These are phyloP conservation scores for Xylocopa sonorina DNA, from an alignment of 1,140 invertebrate species.

Conservation along the genomic window DNA sequence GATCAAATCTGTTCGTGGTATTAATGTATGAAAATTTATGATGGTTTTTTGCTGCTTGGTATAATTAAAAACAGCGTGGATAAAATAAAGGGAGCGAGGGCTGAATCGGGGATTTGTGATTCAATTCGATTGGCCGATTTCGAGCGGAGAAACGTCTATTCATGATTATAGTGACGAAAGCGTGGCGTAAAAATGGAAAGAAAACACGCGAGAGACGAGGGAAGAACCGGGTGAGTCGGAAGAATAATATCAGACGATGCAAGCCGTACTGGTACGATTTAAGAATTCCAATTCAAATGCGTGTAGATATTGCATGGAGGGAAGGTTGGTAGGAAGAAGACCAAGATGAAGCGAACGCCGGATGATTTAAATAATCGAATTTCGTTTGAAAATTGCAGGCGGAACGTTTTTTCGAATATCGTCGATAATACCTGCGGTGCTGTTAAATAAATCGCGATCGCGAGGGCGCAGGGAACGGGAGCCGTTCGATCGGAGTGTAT, in stretches of 20 bases:
- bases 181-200: neutral
- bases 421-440: too few relatives aligned
- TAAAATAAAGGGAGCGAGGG: too few relatives aligned
- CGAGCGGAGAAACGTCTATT: too few relatives aligned
- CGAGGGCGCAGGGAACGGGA: neutral
- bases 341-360: neutral
- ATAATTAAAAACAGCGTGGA: too few relatives aligned
- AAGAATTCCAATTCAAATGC: neutral
- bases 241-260: neutral
- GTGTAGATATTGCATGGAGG: neutral
- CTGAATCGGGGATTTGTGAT: too few relatives aligned
- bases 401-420: neutral
- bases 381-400: neutral
- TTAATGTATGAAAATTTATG: too few relatives aligned
- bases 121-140: too few relatives aligned
- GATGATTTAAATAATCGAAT: too few relatives aligned
- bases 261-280: constrained; percentile 16
- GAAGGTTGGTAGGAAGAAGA: neutral
- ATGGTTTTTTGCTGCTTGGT: too few relatives aligned
- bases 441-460: neutral
- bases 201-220: neutral
- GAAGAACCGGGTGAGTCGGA: neutral
- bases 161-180: too few relatives aligned
- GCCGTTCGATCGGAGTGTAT: neutral
- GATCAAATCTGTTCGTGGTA: too few relatives aligned